These are phyloP conservation scores for Spilarctia lutea DNA, from an alignment of 2,888 invertebrate species.

Conservation along the genomic window DNA sequence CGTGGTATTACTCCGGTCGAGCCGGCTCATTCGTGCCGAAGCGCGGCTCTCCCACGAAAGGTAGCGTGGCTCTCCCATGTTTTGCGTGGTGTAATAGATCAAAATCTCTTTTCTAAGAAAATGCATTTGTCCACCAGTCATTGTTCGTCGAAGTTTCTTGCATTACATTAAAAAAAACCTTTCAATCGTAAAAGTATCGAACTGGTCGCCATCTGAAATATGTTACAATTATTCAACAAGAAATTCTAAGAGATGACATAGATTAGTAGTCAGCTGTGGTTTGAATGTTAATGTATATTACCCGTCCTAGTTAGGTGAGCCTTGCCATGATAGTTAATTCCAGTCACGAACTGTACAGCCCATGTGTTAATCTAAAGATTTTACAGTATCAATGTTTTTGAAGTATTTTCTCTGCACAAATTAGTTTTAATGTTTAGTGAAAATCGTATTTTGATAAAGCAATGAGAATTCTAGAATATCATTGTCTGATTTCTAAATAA, in stretches of 20 bases:
- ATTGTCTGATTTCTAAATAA: neutral
- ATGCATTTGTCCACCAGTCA: no score
- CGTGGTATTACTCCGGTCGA: no score
- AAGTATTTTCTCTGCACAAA: neutral
- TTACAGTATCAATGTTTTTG: neutral
- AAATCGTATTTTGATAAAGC: no score
- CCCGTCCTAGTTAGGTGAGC: neutral
- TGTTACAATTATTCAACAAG: neutral
- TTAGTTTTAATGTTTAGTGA: neutral
- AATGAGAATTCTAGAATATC: neutral
- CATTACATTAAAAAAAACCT: neutral
- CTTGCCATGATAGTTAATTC: neutral
- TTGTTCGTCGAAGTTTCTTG: no score
- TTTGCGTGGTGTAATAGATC: no score
- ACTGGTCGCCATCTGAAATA: neutral
- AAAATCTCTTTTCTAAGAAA: no score
- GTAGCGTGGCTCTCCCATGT: no score
- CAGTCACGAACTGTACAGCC: neutral
- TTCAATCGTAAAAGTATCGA: neutral
- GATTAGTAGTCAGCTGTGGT: neutral
- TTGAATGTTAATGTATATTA: neutral
- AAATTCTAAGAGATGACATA: neutral
- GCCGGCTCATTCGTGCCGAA: no score
- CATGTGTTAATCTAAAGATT: neutral
- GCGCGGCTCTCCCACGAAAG: no score